A percentile compares a stretch with the other conserved stretches of the same genome.
Conservation (phyloP, 1,140 invertebrate species). For the Camponotus floridanus region DNA sequence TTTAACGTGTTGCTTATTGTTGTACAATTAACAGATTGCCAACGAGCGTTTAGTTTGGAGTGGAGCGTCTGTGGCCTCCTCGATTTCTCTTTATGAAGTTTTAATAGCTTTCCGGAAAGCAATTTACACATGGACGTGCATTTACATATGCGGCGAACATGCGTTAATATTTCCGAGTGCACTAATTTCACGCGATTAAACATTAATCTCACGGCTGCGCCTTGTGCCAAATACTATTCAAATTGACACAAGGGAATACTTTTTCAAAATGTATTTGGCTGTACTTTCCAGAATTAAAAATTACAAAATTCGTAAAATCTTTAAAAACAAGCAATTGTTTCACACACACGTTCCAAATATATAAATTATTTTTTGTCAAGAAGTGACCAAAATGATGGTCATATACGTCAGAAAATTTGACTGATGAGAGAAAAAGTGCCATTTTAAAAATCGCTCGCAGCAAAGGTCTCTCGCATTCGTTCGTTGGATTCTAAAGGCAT, state of each 20-base stretch:
- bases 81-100: slow-evolving; percentile 46
- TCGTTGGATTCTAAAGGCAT: slow-evolving; percentile 6
- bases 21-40: slow-evolving; percentile 2
- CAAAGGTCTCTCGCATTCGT: background rate
- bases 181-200: slow-evolving; percentile 46
- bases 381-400: slow-evolving; percentile 19
- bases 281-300: slow-evolving; percentile 1
- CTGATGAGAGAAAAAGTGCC: background rate
- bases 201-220: slow-evolving; percentile 19
- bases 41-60: background rate
- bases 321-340: background rate
- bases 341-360: no score
- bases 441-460: slow-evolving; percentile 21
- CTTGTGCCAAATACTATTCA: background rate
- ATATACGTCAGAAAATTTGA: slow-evolving; percentile 10
- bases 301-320: background rate
- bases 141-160: slow-evolving; percentile 20
- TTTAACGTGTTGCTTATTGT: slow-evolving; percentile 29
- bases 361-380: background rate
- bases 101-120: slow-evolving; percentile 38
- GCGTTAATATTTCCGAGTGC: slow-evolving; percentile 10
- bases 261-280: background rate
- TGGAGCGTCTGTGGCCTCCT: slow-evolving; percentile 13
- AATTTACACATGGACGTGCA: slow-evolving; percentile 23
- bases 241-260: background rate